Evolutionary conservation across 2,888 invertebrate species (phyloP).

Genomic region (Resseliella maxima): DNA sequence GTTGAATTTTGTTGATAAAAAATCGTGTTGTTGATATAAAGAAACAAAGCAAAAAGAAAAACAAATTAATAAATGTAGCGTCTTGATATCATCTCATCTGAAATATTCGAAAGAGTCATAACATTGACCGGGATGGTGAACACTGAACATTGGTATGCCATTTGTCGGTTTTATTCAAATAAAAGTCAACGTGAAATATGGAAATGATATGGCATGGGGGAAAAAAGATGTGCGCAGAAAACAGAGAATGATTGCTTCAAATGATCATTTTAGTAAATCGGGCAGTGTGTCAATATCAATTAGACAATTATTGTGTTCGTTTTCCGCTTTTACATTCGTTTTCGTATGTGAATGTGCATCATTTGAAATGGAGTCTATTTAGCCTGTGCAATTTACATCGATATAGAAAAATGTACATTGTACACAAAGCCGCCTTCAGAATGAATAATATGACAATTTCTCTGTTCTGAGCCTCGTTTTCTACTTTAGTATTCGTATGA

Average conservation of each 20-base stretch:
- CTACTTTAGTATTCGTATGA: not conserved
- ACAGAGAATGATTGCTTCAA: slow-evolving; percentile 16
- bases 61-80: not conserved
- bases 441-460: not conserved
- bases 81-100: not conserved
- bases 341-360: not conserved
- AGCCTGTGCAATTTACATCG: not conserved
- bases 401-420: not conserved
- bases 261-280: slow-evolving; percentile 45
- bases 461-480: slow-evolving; percentile 1
- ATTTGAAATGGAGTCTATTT: not conserved
- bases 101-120: not conserved
- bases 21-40: not conserved
- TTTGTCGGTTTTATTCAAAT: slow-evolving; percentile 43
- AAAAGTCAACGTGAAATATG: slow-evolving; percentile 31
- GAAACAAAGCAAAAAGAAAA: not conserved
- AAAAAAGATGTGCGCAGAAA: not conserved
- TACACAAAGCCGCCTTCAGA: not conserved
- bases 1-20: too few species aligned
- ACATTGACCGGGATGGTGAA: not conserved
- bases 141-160: not conserved
- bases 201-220: not conserved
- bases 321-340: not conserved
- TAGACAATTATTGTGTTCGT: slow-evolving; percentile 38
- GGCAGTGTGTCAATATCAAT: slow-evolving; percentile 51